Percentiles rank a stretch among this genome's conserved stretches.
phyloP scores from a whole-genome alignment of 2,888 invertebrate genomes.

The Autographa pulchrina region DNA sequence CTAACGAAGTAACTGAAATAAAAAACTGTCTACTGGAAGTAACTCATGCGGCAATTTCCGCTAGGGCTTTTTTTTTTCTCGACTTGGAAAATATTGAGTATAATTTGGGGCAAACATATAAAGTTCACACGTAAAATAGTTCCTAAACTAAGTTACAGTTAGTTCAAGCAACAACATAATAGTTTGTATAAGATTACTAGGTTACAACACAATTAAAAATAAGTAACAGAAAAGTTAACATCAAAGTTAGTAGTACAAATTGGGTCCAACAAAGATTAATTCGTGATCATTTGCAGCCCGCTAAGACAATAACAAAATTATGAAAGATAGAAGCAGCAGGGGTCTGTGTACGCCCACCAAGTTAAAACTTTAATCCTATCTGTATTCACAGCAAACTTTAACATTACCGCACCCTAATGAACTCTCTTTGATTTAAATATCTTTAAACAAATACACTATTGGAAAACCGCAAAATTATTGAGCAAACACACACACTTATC shows the following conservation, averaged over 20 bases:
- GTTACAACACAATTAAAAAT: neutral
- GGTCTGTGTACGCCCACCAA: constrained; percentile 37
- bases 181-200: too few relatives aligned
- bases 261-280: constrained; percentile 9
- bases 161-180: too few relatives aligned
- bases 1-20: too few relatives aligned
- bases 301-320: constrained; percentile 52
- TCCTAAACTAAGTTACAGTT: too few relatives aligned
- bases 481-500: neutral
- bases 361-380: constrained; percentile 69
- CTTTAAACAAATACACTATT: constrained; percentile 46
- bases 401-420: constrained; percentile 66
- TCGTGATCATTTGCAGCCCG: constrained; percentile 18
- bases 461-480: neutral
- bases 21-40: too few relatives aligned
- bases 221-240: too few relatives aligned
- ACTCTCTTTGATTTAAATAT: constrained; percentile 69
- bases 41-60: too few relatives aligned
- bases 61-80: too few relatives aligned
- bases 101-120: too few relatives aligned
- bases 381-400: constrained; percentile 62
- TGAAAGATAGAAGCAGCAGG: constrained; percentile 45
- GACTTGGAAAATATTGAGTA: too few relatives aligned
- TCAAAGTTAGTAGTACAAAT: neutral
- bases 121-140: too few relatives aligned